Evolutionary conservation across 2,797 vertebrate genomes (phyloP).

Genomic region (Saxicola maurus): DNA sequence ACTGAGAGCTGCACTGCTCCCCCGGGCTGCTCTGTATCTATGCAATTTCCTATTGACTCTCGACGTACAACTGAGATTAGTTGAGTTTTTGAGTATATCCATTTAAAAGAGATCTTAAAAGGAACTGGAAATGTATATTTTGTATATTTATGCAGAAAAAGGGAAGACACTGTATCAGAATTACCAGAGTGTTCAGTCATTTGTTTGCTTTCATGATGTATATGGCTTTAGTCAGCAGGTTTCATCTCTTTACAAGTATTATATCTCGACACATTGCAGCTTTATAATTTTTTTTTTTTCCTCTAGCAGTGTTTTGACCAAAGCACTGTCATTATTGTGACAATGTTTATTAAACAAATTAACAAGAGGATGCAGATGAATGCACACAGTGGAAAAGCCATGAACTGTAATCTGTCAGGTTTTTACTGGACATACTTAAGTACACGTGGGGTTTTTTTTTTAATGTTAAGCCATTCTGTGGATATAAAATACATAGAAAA

Average conservation of each 20-base stretch:
- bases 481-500: constrained; percentile 38
- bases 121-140: constrained; percentile 81
- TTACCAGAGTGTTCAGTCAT: constrained; percentile 62
- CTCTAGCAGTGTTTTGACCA: constrained; percentile 66
- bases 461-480: constrained; percentile 50
- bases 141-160: constrained; percentile 78
- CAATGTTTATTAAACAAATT: constrained; percentile 69
- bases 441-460: background rate
- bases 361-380: constrained; percentile 57
- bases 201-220: constrained; percentile 62
- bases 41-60: constrained; percentile 55
- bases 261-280: constrained; percentile 55
- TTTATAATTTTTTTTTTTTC: constrained; percentile 10
- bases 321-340: constrained; percentile 68
- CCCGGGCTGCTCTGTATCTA: constrained; percentile 29
- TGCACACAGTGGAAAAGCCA: constrained; percentile 65
- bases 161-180: constrained; percentile 73
- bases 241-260: constrained; percentile 74
- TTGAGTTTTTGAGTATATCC: constrained; percentile 46
- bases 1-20: constrained; percentile 63
- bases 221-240: constrained; percentile 64
- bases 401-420: constrained; percentile 61
- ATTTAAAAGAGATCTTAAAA: constrained; percentile 29
- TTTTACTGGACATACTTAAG: constrained; percentile 65
- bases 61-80: background rate